A percentile compares a stretch with the other conserved stretches of the same genome.
phyloP scores from a whole-genome alignment of 2,797 vertebrate genomes.

The Morus bassanus region DNA sequence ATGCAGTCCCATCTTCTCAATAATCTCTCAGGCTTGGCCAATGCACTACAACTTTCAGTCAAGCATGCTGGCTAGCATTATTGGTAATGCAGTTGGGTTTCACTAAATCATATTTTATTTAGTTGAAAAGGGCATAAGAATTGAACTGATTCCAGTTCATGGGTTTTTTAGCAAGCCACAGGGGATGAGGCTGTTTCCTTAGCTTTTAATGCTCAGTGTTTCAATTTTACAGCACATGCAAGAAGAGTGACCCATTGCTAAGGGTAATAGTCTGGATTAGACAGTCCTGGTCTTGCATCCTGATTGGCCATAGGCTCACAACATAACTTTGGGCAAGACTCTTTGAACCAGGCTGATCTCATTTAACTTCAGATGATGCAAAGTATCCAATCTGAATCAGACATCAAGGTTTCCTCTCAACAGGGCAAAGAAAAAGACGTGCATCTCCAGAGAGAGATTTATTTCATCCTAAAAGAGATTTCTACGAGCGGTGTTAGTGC shows the following conservation, averaged over 20 bases:
- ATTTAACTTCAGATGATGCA: background rate
- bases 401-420: background rate
- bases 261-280: background rate
- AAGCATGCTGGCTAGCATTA: background rate
- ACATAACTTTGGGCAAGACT: background rate
- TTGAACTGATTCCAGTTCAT: background rate
- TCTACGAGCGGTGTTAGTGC: rapidly evolving
- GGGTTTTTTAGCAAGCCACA: background rate
- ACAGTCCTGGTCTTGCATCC: background rate
- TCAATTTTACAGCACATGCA: background rate
- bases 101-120: background rate
- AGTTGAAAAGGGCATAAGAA: background rate
- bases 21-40: background rate
- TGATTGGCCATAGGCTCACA: background rate
- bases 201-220: background rate
- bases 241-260: background rate
- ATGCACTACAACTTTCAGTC: background rate
- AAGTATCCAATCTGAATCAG: background rate
- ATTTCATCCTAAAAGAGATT: background rate
- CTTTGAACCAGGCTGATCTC: background rate
- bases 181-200: background rate
- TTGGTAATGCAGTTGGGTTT: background rate
- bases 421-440: background rate
- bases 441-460: background rate
- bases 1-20: background rate